Conservation (phyloP, 2,888 invertebrate species). For the Chorisops tibialis region DNA sequence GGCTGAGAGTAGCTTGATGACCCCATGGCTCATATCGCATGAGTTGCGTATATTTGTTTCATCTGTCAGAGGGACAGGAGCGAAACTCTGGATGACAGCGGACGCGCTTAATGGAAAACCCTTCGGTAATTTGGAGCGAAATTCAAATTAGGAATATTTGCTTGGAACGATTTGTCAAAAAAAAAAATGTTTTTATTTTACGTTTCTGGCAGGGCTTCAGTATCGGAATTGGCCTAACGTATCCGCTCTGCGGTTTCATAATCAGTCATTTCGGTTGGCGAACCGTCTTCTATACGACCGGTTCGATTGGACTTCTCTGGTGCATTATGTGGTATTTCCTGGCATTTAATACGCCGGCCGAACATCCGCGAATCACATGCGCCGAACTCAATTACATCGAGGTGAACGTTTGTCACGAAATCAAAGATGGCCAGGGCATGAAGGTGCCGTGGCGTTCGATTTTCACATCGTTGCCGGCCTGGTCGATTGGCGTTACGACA, state of each 20-base stretch:
- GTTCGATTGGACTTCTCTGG: conserved; percentile 62
- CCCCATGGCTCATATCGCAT: too few species aligned
- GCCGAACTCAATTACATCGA: conserved; percentile 66
- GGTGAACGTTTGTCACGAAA: conserved; percentile 57
- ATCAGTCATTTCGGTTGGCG: conserved; percentile 67
- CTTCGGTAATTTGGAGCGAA: too few species aligned
- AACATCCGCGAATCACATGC: conserved; percentile 65
- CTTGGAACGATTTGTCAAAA: neutral
- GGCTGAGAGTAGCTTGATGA: too few species aligned
- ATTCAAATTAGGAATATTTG: too few species aligned
- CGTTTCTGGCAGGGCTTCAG: conserved; percentile 59
- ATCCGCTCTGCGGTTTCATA: conserved; percentile 67
- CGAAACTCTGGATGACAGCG: too few species aligned
- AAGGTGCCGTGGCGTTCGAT: conserved; percentile 65
- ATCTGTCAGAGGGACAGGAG: too few species aligned
- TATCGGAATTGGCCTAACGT: conserved; percentile 69
- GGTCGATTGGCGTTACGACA: conserved; percentile 69
- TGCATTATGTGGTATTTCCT: conserved; percentile 66
- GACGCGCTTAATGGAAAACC: too few species aligned
- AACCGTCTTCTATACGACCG: conserved; percentile 67
- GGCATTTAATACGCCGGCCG: conserved; percentile 65
- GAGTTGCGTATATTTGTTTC: too few species aligned
- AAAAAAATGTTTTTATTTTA: neutral
- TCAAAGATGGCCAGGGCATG: conserved; percentile 51
- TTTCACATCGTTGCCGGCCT: conserved; percentile 62